These are phyloP conservation scores for Ruditapes philippinarum DNA, from an alignment of 1,140 invertebrate genomes.

Conservation along the genomic window DNA sequence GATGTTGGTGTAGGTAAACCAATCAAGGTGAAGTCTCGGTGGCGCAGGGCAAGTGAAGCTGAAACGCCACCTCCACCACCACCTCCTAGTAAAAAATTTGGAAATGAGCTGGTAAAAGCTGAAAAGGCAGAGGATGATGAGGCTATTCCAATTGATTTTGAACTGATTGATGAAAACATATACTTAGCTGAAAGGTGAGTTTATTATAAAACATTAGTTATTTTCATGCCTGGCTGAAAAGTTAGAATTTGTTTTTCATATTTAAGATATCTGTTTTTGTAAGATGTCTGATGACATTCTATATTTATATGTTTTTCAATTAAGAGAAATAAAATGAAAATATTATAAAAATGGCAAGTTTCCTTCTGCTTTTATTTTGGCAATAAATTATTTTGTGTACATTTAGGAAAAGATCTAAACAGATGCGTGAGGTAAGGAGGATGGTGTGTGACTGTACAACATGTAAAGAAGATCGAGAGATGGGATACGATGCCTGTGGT, in stretches of 20 bases:
- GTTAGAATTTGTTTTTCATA: too few species aligned
- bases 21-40: slow-evolving; percentile 92
- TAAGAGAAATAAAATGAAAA: too few species aligned
- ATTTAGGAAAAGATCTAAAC: slow-evolving; percentile 86
- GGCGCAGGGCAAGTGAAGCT: slow-evolving; percentile 93
- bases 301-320: background rate
- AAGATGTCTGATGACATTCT: background rate
- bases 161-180: slow-evolving; percentile 93
- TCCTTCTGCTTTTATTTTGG: too few species aligned
- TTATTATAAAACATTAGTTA: too few species aligned
- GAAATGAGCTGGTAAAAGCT: background rate
- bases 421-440: slow-evolving; percentile 92
- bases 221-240: too few species aligned
- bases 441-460: slow-evolving; percentile 99
- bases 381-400: too few species aligned
- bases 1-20: slow-evolving; percentile 68
- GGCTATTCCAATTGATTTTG: slow-evolving; percentile 92
- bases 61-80: slow-evolving; percentile 87
- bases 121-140: slow-evolving; percentile 61
- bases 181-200: slow-evolving; percentile 89
- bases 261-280: background rate
- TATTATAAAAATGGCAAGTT: too few species aligned
- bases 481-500: slow-evolving; percentile 95
- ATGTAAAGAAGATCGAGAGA: slow-evolving; percentile 93
- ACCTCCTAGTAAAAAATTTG: slow-evolving; percentile 53